Evolutionary conservation across 2,888 invertebrate genomes (phyloP), one percentile per base, ranked within the genome.

Genomic region (Cloeon dipterum): DNA sequence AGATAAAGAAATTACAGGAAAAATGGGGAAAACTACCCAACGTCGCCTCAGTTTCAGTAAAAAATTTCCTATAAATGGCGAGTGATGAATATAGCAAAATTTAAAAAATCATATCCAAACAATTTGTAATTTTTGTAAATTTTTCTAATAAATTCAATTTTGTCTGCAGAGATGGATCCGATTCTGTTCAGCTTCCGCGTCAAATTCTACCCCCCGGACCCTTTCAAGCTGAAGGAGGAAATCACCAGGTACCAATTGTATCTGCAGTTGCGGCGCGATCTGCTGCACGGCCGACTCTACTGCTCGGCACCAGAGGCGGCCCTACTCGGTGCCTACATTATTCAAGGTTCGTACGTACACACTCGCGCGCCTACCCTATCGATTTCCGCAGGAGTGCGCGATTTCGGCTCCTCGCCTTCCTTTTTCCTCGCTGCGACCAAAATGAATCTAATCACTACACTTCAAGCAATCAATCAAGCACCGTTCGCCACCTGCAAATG

Each of bases 191-290:
- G 89, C 60, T 88, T 96, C 58, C 81, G 94, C 43, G 86, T 94
- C 44, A 94, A 94, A 63, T 96, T 89, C 59, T 96, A 96, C 57
- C 94, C 96, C 13, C 83, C 85, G 39, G 89, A 94, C 61, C 93
- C 94, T 13, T 68, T 83, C 55, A 68, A 83, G 38, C 63, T 96
- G 44, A 86, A 85, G 56, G 94, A 93, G 55, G 85, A 93, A 58
- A 77, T 88, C 43, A 88, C 93, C 43, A 70, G 91, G 50, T 94
- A 94, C 60, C 91, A 93, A 59, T 71, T 91, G 51, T 89, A 85
- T 57, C 66, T 86, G 46, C 96, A 96, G 57, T 59, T 96, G 45
- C 83, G 91, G 58, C 65, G 94, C 50, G 96, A 96, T 59, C 66
- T 96, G 43, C 68, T 89, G 34, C 94, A 94, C 61, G 94, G 96